A percentile compares a stretch with the other conserved stretches of the same genome.
Evolutionary conservation across 1,140 invertebrate species (phyloP).

Genomic region (Zaprionus kolodkinae): DNA sequence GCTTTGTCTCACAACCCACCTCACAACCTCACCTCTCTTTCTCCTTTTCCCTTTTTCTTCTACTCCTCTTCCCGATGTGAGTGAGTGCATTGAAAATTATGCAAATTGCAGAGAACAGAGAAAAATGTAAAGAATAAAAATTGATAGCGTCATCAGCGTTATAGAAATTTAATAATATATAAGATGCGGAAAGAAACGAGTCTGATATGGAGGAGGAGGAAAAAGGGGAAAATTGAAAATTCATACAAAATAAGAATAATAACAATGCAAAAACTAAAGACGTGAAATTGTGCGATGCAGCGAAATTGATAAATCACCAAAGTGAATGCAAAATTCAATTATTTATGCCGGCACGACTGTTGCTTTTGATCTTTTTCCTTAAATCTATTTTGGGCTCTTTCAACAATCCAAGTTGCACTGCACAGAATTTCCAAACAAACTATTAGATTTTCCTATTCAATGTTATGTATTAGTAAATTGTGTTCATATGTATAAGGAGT

Average conservation of each 20-base stretch:
- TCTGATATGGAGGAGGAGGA: constrained; percentile 9
- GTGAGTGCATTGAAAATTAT: constrained; percentile 71
- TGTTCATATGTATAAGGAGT: too few relatives aligned
- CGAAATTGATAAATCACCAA: constrained; percentile 63
- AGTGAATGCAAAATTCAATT: constrained; percentile 54
- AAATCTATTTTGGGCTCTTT: constrained; percentile 3
- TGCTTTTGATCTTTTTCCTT: constrained; percentile 60
- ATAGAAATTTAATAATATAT: constrained; percentile 71
- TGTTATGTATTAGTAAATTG: too few relatives aligned
- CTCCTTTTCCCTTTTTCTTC: neutral
- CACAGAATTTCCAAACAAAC: constrained; percentile 11
- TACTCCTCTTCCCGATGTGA: neutral
- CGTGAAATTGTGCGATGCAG: constrained; percentile 49
- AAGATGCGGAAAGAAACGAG: constrained; percentile 19
- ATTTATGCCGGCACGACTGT: constrained; percentile 28
- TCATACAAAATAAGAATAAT: constrained; percentile 57
- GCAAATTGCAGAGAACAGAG: constrained; percentile 57
- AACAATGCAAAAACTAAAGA: constrained; percentile 16
- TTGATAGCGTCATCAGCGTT: constrained; percentile 46
- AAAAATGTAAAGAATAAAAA: constrained; percentile 33
- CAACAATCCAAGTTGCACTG: too few relatives aligned
- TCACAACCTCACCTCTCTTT: neutral
- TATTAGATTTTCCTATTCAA: neutral
- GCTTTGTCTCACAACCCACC: constrained; percentile 1
- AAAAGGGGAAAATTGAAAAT: constrained; percentile 63